Base-by-base conservation (phyloP, 2,113 vertebrate genomes). In the Microtus ochrogaster region DNA sequence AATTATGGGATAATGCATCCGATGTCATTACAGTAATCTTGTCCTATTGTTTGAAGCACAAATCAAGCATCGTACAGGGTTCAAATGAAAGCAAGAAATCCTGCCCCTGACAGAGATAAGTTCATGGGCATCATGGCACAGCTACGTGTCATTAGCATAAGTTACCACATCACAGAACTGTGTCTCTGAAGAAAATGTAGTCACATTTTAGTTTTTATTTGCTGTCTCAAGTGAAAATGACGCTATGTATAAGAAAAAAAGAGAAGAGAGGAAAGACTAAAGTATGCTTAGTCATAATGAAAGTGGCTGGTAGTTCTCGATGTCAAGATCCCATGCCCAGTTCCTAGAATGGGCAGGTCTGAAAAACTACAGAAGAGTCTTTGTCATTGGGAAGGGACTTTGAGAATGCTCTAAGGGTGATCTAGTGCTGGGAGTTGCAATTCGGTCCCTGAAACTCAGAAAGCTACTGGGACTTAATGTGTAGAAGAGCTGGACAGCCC, bases 361-460 rank as follows among this genome's bases (percentile, higher is more conserved):
- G 63, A 90, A 92, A 94, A 97, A 95, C 19, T 72, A 41, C n/a
- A 90, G 12, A 8, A 2, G 52, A 82, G 74, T 70, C 74, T 89
- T n/a, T 84, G 90, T 95, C 68, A 89, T 44, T 28, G 87, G 95
- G 47, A 74, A 89, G 84, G 47, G 49, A 92, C 47, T 83, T 28
- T 87, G 73, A 86, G 68, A 89, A 96, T 49, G 82, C 21, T 86
- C 26, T 26, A 73, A 89, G 61, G 73, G 8, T 94, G 83, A 96
- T 61, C 0, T 91, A 96, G 68, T 87, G 33, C 81, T 83, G 74
- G 52, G 84, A 88, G 74, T 65, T 92, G 87, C 65, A 70, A 86
- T 24, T 63, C 39, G 26, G 47, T 47, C 66, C 11, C 47, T 72
- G 86, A 96, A 14, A 72, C 13, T 70, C 84, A 65, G 94, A 96